A percentile compares a stretch with the other conserved stretches of the same genome.
phyloP scores from a whole-genome alignment of 1,140 invertebrate species.

The Arctopsyche grandis region DNA sequence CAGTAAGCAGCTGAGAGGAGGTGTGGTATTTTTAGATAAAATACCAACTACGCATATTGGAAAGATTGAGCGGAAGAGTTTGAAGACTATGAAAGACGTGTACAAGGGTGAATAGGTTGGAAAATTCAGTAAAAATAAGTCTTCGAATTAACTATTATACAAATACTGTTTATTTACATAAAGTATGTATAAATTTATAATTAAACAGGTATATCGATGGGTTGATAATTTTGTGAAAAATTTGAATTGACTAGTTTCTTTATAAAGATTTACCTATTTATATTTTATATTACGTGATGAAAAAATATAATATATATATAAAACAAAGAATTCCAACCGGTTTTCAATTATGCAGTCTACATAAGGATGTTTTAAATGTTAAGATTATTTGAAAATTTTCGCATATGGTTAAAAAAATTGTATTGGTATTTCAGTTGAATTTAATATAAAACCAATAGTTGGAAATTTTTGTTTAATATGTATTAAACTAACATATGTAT shows the following conservation, averaged over 20 bases:
- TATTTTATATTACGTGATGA: too few relatives aligned
- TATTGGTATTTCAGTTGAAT: too few relatives aligned
- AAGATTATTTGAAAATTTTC: too few relatives aligned
- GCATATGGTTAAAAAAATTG: too few relatives aligned
- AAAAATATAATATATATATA: too few relatives aligned
- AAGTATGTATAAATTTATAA: neutral
- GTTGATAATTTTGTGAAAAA: constrained; percentile 11
- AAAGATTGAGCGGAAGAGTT: constrained; percentile 45
- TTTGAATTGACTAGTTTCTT: constrained; percentile 15
- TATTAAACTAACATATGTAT: too few relatives aligned
- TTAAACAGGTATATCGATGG: constrained; percentile 11
- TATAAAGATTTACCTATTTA: neutral
- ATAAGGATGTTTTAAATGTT: too few relatives aligned
- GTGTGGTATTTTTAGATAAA: constrained; percentile 50
- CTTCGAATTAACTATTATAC: neutral
- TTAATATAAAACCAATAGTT: too few relatives aligned
- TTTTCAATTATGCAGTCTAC: too few relatives aligned
- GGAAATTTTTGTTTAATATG: too few relatives aligned
- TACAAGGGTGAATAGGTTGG: neutral
- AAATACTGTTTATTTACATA: constrained; percentile 29
- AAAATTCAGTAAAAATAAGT: too few relatives aligned
- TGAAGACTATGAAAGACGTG: constrained; percentile 41
- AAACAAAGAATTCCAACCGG: too few relatives aligned
- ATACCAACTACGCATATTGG: constrained; percentile 44
- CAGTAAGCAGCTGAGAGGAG: constrained; percentile 48